phyloP scores from a whole-genome alignment of 2,113 vertebrate genomes.

The Pteronura brasiliensis region DNA sequence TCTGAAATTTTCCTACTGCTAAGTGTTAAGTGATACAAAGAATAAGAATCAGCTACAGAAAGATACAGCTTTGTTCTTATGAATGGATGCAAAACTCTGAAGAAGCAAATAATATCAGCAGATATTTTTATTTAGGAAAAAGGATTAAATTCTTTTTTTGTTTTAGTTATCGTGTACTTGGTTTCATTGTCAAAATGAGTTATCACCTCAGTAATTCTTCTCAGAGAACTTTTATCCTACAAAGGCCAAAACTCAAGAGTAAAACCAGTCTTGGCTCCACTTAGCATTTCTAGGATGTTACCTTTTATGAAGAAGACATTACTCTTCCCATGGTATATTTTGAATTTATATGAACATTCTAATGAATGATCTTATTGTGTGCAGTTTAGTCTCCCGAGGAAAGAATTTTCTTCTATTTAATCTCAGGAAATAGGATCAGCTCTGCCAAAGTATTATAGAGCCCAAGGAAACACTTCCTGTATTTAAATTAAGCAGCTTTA shows the following conservation, averaged over 20 bases:
- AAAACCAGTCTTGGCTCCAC: neutral
- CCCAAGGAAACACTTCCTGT: slow-evolving; percentile 68
- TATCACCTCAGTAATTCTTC: neutral
- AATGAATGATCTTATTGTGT: slow-evolving; percentile 68
- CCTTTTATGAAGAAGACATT: slow-evolving; percentile 45
- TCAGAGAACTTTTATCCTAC: neutral
- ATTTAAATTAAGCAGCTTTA: slow-evolving; percentile 67
- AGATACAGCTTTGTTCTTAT: neutral
- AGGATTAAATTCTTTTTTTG: neutral
- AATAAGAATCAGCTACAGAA: neutral
- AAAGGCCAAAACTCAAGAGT: neutral
- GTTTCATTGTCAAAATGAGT: slow-evolving; percentile 27
- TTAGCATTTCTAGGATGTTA: neutral
- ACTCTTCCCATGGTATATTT: slow-evolving; percentile 31
- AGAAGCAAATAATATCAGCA: neutral
- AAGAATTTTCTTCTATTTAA: slow-evolving; percentile 69
- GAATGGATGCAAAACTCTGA: neutral
- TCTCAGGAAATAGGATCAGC: slow-evolving; percentile 65
- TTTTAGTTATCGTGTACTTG: neutral
- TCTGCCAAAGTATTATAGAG: slow-evolving; percentile 50
- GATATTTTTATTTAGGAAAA: neutral
- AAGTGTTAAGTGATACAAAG: neutral
- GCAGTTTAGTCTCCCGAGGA: slow-evolving; percentile 55
- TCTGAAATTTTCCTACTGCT: neutral
- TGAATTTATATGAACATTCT: slow-evolving; percentile 57